Base-by-base conservation (phyloP, 2,113 vertebrate genomes). In the Salvelinus sp. region DNA sequence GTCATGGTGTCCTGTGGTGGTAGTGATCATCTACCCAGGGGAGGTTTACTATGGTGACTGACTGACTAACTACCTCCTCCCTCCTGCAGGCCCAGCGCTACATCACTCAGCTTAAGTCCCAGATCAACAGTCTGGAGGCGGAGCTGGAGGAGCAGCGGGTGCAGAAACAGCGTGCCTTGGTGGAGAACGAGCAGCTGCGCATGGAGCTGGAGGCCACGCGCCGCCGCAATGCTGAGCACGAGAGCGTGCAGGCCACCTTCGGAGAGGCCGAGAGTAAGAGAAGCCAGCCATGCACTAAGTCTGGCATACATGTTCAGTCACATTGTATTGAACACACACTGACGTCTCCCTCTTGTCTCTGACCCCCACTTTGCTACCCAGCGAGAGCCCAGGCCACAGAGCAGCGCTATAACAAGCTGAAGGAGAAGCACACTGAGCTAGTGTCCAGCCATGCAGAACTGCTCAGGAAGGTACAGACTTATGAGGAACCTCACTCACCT, bases 121-220 rank as follows among this genome's bases (percentile, higher is more conserved):
- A 99, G 88, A 96, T 98, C 82, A 98, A 98, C 82, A 88, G 91
- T 80, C 87, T 99, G 91, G 97, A 99, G 88, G 94, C 96, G 0
- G 98, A 99, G 44, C 91, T 97, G 83, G 98, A 99, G 80, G 97
- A 98, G 81, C 97, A 98, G 88, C 94, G 97, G 2, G 94, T 93
- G 72, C 96, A 97, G 92, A 99, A 99, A 81, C 97, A 98, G 93
- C 97, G 94, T 23, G 96, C 97, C 0, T 91, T 98, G 79, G 95
- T 98, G 87, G 98, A 99, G 89, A 98, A 97, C 0, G 97, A 98
- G 86, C 97, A 98, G 85, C 94, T 98, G 60, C 94, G 95, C 33
- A 96, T 97, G 1, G 97, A 98, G 90, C 91, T 99, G 89, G 95
- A 96, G 84, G 91, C 87, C 47, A 88, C 94, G 47, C 91, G 87